Percentiles rank a stretch among this genome's conserved stretches.
phyloP scores from a whole-genome alignment of 2,113 vertebrate genomes.

The Oplegnathus fasciatus region DNA sequence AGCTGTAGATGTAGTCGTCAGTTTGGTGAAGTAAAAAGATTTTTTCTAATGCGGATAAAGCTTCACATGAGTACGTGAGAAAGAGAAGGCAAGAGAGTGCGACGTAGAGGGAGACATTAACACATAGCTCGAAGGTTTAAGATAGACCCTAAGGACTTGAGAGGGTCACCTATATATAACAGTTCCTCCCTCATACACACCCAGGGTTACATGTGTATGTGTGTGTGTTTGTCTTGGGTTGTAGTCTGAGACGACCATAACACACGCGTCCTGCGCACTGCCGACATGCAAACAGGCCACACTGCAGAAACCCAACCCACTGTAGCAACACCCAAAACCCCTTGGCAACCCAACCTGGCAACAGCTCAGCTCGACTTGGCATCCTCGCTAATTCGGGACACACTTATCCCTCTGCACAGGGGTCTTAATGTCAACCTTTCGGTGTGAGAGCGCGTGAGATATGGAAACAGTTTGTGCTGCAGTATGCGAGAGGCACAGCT shows the following conservation, averaged over 20 bases:
- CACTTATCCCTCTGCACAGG: constrained; percentile 64
- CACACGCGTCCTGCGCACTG: constrained; percentile 62
- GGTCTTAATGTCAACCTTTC: constrained; percentile 69
- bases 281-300: constrained; percentile 60
- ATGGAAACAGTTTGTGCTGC: constrained; percentile 73
- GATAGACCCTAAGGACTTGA: constrained; percentile 40
- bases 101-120: neutral
- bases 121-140: constrained; percentile 40
- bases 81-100: neutral
- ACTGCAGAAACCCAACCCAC: constrained; percentile 66
- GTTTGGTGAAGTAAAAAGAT: neutral
- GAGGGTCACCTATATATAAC: constrained; percentile 50
- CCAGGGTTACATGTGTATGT: neutral
- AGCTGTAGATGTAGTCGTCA: neutral
- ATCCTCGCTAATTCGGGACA: constrained; percentile 77
- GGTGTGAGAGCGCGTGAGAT: constrained; percentile 58
- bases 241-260: constrained; percentile 55
- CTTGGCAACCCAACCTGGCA: constrained; percentile 57
- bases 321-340: constrained; percentile 50
- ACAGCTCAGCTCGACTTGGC: constrained; percentile 57
- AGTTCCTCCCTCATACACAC: neutral
- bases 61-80: neutral
- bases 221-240: constrained; percentile 57
- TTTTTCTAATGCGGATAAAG: neutral
- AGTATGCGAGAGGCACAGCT: constrained; percentile 75